Evolutionary conservation across 2,888 invertebrate species (phyloP).

Genomic region (Eilema depressum): DNA sequence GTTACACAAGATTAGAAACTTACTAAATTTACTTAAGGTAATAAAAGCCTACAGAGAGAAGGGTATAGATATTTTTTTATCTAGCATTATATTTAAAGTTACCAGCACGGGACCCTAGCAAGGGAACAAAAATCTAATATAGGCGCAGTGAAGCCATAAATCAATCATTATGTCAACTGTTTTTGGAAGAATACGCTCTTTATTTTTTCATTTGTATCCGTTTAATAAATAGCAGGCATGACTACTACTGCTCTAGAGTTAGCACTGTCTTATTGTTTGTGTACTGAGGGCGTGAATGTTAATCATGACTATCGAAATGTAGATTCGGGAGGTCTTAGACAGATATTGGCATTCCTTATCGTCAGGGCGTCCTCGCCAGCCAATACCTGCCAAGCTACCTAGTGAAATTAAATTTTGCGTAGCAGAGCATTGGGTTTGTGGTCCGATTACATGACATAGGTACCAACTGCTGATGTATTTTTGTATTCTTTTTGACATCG

Average conservation of each 20-base stretch:
- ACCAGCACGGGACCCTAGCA: not conserved
- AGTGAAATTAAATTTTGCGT: not conserved
- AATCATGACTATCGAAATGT: not conserved
- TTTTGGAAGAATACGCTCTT: constrained; percentile 13
- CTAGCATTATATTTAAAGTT: not conserved
- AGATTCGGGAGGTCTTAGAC: not conserved
- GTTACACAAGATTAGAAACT: too few relatives aligned
- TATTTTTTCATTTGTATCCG: constrained; percentile 9
- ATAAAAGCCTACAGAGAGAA: not conserved
- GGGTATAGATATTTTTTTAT: not conserved
- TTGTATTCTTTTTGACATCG: not conserved
- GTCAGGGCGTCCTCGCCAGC: not conserved
- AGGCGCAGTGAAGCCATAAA: constrained; percentile 9
- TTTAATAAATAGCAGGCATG: constrained; percentile 1
- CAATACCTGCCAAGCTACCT: constrained; percentile 2
- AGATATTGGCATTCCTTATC: not conserved
- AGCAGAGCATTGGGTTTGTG: not conserved
- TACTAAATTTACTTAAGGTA: not conserved
- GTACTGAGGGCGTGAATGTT: not conserved
- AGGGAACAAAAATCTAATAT: constrained; percentile 15
- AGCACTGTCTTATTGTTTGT: not conserved
- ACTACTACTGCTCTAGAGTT: not conserved
- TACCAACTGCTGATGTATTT: too few relatives aligned
- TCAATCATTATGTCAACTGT: constrained; percentile 19
- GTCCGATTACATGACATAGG: not conserved